Base-by-base conservation (phyloP, 2,888 invertebrate species). In the Rhagium mordax region DNA sequence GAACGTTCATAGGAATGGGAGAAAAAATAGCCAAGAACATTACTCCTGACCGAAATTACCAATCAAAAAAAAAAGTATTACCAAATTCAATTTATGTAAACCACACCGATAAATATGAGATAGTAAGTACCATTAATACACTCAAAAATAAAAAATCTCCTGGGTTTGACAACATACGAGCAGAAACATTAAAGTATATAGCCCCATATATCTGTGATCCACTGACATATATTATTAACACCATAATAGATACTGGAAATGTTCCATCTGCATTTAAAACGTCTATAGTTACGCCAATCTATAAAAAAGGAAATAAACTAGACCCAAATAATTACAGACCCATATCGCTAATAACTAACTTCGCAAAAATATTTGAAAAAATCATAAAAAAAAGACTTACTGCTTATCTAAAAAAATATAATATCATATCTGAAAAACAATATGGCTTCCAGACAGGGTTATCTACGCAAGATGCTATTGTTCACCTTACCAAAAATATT, bases 381-480 rank as follows among this genome's bases (percentile, higher is more conserved):
- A 18, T 15, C 4, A 49, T 49, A 2, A 49, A 49, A 49, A 15
- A 33, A 33, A 33, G 7, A 33, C 29, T 33, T 33, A 33, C 8
- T 7, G 1, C 6, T 7, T 33, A 3, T 8, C 6, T 33, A 33
- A 5, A 33, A 33, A 33, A 33, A 24, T 24, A 24, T 24, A 24
- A 24, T 24, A 24, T 24, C 6, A 24, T 24, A 24, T 24, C 24
- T 24, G 8, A 5, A 33, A 33, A 33, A 33, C 29, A 33, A 33
- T 33, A 33, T 33, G 8, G 29, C 29, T 33, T 33, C 29, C 29
- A 33, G 29, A 8, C 29, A 33, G 29, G 29, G 29, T n/a, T 20
- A 20, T 55, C 55, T n/a, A 55, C 24, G n/a, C 24, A 55, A 24
- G 55, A 55, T 55, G 55, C 55, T 13, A 16, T 24, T 10, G n/a